Conservation (phyloP, 2,113 vertebrate species). For the Ammodytes marinus region DNA sequence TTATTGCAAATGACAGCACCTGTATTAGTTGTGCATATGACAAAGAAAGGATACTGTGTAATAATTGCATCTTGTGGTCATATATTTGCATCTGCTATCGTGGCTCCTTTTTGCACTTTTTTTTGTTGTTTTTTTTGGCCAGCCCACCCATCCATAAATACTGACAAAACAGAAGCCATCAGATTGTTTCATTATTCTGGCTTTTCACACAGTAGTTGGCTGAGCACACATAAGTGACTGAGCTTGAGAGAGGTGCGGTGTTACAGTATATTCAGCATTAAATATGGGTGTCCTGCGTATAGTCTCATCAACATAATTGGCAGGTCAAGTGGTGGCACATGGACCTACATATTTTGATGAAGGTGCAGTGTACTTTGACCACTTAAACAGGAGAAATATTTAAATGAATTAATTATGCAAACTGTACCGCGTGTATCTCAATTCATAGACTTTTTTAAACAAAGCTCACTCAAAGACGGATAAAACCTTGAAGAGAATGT, state of each 20-base stretch:
- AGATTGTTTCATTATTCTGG: background rate
- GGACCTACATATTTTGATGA: background rate
- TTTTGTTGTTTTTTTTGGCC: background rate
- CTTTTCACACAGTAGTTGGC: background rate
- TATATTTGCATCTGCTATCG: background rate
- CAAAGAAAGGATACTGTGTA: background rate
- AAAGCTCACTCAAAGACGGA: background rate
- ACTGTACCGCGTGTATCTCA: background rate
- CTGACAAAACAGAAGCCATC: background rate
- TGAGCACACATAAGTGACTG: background rate
- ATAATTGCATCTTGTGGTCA: background rate
- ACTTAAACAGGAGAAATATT: background rate
- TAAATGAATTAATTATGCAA: slow-evolving; percentile 14
- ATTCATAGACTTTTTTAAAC: background rate
- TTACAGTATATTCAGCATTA: background rate
- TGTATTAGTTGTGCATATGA: too few species aligned
- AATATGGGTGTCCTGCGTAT: background rate
- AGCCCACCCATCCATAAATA: background rate
- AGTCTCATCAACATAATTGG: background rate
- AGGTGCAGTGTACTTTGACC: slow-evolving; percentile 1
- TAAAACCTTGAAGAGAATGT: background rate
- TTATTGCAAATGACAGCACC: too few species aligned
- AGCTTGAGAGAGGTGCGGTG: background rate
- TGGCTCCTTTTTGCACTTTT: background rate
- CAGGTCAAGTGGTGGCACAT: background rate